Base-by-base conservation (phyloP, 2,113 vertebrate species). In the Acanthisitta chloris region DNA sequence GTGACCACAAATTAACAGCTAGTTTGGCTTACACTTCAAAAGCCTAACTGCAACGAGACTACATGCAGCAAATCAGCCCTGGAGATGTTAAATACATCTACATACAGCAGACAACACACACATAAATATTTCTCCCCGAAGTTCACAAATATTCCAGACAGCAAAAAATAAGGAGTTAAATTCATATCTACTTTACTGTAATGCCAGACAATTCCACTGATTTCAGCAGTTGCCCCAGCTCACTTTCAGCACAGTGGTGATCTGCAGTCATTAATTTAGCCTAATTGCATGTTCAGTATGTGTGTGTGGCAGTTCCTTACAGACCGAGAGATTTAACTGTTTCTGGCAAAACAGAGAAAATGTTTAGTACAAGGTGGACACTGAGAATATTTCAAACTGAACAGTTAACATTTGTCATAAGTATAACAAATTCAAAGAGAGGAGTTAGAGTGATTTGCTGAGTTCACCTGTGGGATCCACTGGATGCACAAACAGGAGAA, bases 31-130 rank as follows among this genome's bases (percentile, higher is more conserved):
- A 24, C 85, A 91, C 51, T 69, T 64, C 61, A 36, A 23, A 80
- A 79, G 92, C 43, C 57, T 40, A 12, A 10, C 59, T 45, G 12
- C 17, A 12, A 25, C 83, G 65, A 48, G 23, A 81, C 95, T 90
- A 33, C 40, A 51, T 12, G 88, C 94, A 81, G 94, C 93, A 95
- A 96, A 93, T 89, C 90, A 94, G 28, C 45, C 43, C 85, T 23
- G 57, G 91, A 92, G 91, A 45, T 1, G 33, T 48, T n/a, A n/a
- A n/a, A n/a, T n/a, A n/a, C n/a, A 66, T 81, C 84, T 57, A 24
- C 59, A 43, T n/a, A n/a, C 34, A 87, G 55, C 78, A 86, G 65
- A 81, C 54, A 77, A 26, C 43, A 12, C 14, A 31, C 31, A 55
- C 21, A 59, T 51, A 62, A 77, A 66, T 31, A 17, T 26, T 81